These are phyloP conservation scores for Mya arenaria DNA, from an alignment of 1,140 invertebrate genomes.

Conservation along the genomic window DNA sequence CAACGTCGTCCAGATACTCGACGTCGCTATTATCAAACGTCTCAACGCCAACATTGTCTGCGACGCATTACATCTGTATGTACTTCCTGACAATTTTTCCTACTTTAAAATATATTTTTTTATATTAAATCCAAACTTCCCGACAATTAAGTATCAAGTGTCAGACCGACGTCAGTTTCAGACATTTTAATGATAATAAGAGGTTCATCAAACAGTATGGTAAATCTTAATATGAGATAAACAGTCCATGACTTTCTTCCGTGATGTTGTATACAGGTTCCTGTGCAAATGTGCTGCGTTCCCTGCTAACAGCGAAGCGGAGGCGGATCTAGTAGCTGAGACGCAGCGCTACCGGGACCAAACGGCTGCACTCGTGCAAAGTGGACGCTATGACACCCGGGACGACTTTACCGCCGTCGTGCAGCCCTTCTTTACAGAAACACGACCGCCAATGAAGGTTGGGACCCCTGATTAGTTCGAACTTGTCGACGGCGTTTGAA, in stretches of 20 bases:
- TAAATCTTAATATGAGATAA: too few species aligned
- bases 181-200: too few species aligned
- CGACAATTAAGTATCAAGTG: too few species aligned
- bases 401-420: constrained; percentile 86
- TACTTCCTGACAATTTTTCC: not conserved
- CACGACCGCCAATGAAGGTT: constrained; percentile 67
- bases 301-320: constrained; percentile 56
- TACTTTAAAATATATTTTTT: too few species aligned
- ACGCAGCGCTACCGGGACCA: constrained; percentile 67
- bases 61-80: constrained; percentile 69
- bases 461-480: too few species aligned
- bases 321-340: constrained; percentile 53
- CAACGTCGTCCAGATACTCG: constrained; percentile 88
- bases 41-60: constrained; percentile 68
- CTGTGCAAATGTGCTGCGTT: constrained; percentile 70
- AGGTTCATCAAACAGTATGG: too few species aligned
- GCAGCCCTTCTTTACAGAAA: constrained; percentile 82
- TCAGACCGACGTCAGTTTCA: too few species aligned
- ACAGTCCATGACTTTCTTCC: too few species aligned
- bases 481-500: too few species aligned
- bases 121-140: too few species aligned
- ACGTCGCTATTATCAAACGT: constrained; percentile 62
- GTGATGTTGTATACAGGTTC: too few species aligned
- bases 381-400: constrained; percentile 84
- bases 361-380: constrained; percentile 64